Percentiles rank a stretch among this genome's conserved stretches.
phyloP scores from a whole-genome alignment of 2,797 vertebrate genomes.

The Brachyrhaphis roseni region DNA sequence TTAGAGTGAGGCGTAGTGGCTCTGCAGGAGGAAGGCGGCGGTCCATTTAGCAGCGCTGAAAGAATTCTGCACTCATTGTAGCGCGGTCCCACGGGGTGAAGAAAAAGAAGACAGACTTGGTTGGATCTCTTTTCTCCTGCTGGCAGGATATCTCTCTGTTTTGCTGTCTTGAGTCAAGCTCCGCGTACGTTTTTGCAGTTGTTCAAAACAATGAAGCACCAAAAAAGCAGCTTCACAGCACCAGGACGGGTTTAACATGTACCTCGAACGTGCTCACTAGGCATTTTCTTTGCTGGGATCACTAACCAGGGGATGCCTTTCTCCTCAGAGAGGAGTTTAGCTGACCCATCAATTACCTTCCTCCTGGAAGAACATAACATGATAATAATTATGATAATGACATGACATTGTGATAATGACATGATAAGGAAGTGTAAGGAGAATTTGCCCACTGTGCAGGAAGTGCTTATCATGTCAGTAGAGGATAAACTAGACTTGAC shows the following conservation, averaged over 20 bases:
- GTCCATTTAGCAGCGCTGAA: conserved; percentile 67
- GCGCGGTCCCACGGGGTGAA: conserved; percentile 55
- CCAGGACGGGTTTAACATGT: conserved; percentile 44
- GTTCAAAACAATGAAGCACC: conserved; percentile 8
- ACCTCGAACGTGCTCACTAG: conserved; percentile 53
- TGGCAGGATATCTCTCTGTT: conserved; percentile 47
- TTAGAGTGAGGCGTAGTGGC: conserved; percentile 57
- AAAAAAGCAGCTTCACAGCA: conserved; percentile 46
- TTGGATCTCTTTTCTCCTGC: conserved; percentile 36
- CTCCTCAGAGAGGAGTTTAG: conserved; percentile 61
- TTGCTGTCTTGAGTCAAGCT: conserved; percentile 41
- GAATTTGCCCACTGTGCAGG: conserved; percentile 50
- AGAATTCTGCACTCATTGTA: conserved; percentile 55
- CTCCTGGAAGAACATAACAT: conserved; percentile 62
- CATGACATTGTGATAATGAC: conserved; percentile 71
- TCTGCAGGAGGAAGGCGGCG: conserved; percentile 57
- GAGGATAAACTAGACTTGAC: conserved; percentile 55
- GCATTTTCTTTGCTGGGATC: conserved; percentile 40
- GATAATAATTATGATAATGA: conserved; percentile 78
- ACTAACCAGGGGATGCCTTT: conserved; percentile 65
- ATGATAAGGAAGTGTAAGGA: conserved; percentile 71
- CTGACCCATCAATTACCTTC: conserved; percentile 77
- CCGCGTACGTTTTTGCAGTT: conserved; percentile 37
- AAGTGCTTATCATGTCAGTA: conserved; percentile 58
- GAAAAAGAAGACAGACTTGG: conserved; percentile 41